Evolutionary conservation across 2,797 vertebrate species (phyloP).

Genomic region (Manis javanica): DNA sequence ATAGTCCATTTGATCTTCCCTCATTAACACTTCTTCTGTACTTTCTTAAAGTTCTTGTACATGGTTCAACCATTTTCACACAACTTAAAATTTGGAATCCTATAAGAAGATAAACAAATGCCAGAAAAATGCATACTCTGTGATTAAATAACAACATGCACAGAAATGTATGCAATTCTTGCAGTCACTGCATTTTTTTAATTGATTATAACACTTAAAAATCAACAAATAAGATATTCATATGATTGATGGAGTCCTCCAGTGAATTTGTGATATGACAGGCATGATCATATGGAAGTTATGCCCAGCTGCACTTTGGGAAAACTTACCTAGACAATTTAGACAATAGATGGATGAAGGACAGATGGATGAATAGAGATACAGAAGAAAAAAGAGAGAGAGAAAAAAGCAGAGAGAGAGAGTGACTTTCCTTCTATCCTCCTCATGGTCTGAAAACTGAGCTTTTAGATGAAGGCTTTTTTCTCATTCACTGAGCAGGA

Average conservation of each 20-base stretch:
- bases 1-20: background rate
- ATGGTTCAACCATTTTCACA: slow-evolving; percentile 10
- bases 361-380: background rate
- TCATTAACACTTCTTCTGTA: background rate
- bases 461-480: background rate
- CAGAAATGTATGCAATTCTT: background rate
- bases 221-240: background rate
- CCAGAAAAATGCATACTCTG: background rate
- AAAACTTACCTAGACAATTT: background rate
- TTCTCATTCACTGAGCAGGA: background rate
- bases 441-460: background rate
- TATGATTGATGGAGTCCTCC: background rate
- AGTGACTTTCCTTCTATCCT: background rate
- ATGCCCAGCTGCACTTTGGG: background rate
- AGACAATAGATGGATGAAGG: background rate
- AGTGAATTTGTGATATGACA: background rate
- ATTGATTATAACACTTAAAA: background rate
- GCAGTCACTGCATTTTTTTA: background rate
- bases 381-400: background rate
- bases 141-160: background rate
- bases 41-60: slow-evolving; percentile 5
- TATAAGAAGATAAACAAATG: slow-evolving; percentile 38
- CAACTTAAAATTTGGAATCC: background rate
- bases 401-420: background rate
- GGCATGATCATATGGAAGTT: background rate